Evolutionary conservation across 2,797 vertebrate genomes (phyloP).

Genomic region (Alosa sapidissima): DNA sequence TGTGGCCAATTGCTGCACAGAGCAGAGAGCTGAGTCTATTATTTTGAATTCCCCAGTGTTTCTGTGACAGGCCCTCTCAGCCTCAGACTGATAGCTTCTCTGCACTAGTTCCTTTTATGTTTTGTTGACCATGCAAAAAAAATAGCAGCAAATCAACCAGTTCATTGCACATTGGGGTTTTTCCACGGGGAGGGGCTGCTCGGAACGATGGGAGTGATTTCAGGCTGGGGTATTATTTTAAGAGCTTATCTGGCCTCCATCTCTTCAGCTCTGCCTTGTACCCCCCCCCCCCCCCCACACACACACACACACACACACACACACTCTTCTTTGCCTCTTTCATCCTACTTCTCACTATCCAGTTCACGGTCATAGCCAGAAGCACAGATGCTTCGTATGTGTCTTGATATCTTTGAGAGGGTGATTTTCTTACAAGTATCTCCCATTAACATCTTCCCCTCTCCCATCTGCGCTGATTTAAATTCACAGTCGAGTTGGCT

Average conservation of each 20-base stretch:
- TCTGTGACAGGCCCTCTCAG: neutral
- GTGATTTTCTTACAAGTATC: conserved; percentile 15
- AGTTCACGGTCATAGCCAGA: neutral
- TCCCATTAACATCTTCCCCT: neutral
- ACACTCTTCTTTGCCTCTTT: neutral
- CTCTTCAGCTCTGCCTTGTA: neutral
- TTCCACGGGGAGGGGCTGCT: neutral
- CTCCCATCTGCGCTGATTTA: conserved; percentile 7
- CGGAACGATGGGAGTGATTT: neutral
- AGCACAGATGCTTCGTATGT: neutral
- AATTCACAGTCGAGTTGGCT: neutral
- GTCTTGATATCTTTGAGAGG: conserved; percentile 2
- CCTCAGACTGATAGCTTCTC: neutral
- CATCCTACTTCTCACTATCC: neutral
- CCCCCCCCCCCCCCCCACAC: neutral
- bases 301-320: too few species aligned
- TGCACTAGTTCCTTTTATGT: neutral
- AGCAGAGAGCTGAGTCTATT: neutral
- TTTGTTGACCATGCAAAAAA: conserved; percentile 13
- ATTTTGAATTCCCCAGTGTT: conserved; percentile 5
- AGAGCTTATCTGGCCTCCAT: conserved; percentile 10
- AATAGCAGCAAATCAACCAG: neutral
- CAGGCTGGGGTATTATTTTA: conserved; percentile 2
- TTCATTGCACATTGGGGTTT: neutral
- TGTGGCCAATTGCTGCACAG: neutral